phyloP scores from a whole-genome alignment of 2,797 vertebrate genomes.

The Microctenopoma steveboyesi region DNA sequence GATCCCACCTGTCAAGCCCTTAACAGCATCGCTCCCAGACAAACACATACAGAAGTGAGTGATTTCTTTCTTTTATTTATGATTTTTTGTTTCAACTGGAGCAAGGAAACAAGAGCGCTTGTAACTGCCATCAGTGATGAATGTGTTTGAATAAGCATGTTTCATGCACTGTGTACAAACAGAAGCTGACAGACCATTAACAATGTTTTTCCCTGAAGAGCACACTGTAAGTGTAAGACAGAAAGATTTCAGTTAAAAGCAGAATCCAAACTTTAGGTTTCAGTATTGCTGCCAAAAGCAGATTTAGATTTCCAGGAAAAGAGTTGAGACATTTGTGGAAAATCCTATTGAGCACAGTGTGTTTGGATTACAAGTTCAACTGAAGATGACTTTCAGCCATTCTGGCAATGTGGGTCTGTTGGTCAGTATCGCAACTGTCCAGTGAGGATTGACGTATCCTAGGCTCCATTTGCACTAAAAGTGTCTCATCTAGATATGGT shows the following conservation, averaged over 20 bases:
- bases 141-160: constrained; percentile 45
- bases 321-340: not conserved
- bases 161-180: constrained; percentile 38
- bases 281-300: not conserved
- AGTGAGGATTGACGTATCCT: too few species aligned
- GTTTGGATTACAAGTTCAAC: not conserved
- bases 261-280: not conserved
- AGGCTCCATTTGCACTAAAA: too few species aligned
- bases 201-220: constrained; percentile 24
- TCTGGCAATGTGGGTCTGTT: too few species aligned
- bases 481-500: too few species aligned
- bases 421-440: too few species aligned
- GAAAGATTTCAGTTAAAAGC: constrained; percentile 7
- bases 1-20: constrained; percentile 23
- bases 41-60: not conserved
- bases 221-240: constrained; percentile 8
- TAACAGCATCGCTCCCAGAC: constrained; percentile 5
- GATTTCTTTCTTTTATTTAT: constrained; percentile 43
- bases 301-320: not conserved
- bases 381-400: too few species aligned
- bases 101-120: constrained; percentile 26
- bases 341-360: not conserved
- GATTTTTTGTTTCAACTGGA: constrained; percentile 22
- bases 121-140: constrained; percentile 44
- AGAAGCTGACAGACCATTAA: constrained; percentile 50